Base-by-base conservation (phyloP, 1,140 invertebrate genomes). In the roundworm (Caenorhabditis elegans) region DNA sequence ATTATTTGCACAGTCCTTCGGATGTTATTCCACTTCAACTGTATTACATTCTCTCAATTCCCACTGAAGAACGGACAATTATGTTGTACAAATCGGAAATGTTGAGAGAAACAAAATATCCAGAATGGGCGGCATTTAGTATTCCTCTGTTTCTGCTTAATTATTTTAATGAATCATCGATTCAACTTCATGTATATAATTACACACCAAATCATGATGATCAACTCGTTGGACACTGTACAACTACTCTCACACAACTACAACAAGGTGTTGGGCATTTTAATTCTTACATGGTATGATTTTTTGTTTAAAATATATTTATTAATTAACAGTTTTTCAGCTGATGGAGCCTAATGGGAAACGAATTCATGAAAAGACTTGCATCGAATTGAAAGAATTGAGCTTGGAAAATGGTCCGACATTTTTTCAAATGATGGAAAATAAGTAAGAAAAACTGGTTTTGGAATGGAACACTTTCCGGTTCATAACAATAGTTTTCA, bases 161-260 rank as follows among this genome's bases (percentile, higher is more conserved):
- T 70, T 70, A 70, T 24, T 70, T 70, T n/a, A 70, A 70, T 22
- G 60, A 39, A n/a, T 70, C 60, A 2, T 70, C 60, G 5, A 39
- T 70, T 70, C 60, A 70, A 70, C n/a, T 70, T 17, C 34, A 43
- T n/a, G 60, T 70, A 2, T 70, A 70, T n/a, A 70, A 70, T 22
- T 70, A 70, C 22, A 70, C 60, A 39, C 60, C 60, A 26, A 70
- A 70, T 70, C 60, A 70, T n/a, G 60, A 70, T n/a, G 60, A 70
- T 70, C n/a, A 11, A 0, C 34, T 70, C 5, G 19, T 70, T 19
- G 60, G 60, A 43, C 34, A 70, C n/a, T 70, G 60, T 22, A 70
- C 60, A 11, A 70, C 60, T 5, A 70, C 60, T 3, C 19, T 70
- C 17, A 70, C 60, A 39, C 60, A 70, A 26, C 17, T 70, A 10